Base-by-base conservation (phyloP, 2,797 vertebrate species). In the Aldrovandia affinis region DNA sequence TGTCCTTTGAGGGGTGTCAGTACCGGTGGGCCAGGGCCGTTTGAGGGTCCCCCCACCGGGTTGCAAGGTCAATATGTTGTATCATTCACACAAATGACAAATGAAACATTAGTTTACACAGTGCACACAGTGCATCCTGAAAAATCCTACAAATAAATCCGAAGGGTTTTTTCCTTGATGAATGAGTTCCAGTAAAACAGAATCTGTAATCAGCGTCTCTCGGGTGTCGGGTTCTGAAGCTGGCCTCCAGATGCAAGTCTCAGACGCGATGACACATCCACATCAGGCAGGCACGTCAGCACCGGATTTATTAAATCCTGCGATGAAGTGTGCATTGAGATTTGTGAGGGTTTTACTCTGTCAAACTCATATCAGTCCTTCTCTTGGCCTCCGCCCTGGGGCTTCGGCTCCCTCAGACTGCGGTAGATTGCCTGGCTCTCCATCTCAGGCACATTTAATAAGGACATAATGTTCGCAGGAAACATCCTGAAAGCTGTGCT, bases 281-380 rank as follows among this genome's bases (percentile, higher is more conserved):
- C 47, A 42, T 33, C 14, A 22, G 47, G 8, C 39, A 83, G 52
- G 52, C 75, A 78, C 22, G 15, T 83, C 83, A 78, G 70, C n/a
- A 42, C 30, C 57, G 52, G 30, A 65, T 65, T 36, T 52, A 78
- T 39, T 44, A 44, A 78, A 77, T 44, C 73, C 59, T 4, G 59
- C 61, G 30, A 65, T 36, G 39, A 54, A 79, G 75, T 20, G 14
- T 78, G 82, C 4, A 25, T 47, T 79, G n/a, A 28, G 77, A 54
- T 79, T 79, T 79, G 44, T 20, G 52, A 55, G 30, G 79, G 79
- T 55, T 80, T 57, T 80, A 36, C 78, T 57, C 54, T 57, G 33
- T 80, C 79, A 36, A 36, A 22, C 77, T 52, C 55, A 33, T 44
- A 36, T 59, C 54, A 25, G 14, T 22, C 57, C 54, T 42, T 28